Percentiles rank a stretch among this genome's conserved stretches.
These are phyloP conservation scores for Saccostrea echinata DNA, from an alignment of 1,140 invertebrate species.

Conservation along the genomic window DNA sequence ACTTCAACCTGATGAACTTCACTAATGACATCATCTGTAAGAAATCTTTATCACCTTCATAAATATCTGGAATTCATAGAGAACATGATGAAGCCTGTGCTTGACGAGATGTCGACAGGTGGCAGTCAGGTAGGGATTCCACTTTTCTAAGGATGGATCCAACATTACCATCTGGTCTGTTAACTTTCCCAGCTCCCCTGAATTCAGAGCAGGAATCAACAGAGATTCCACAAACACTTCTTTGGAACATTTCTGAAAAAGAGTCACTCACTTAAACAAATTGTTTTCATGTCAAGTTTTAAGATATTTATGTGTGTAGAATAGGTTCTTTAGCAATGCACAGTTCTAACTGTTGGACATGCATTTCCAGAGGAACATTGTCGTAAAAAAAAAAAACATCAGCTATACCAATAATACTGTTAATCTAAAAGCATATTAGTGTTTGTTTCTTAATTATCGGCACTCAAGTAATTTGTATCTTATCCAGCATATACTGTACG, in stretches of 20 bases:
- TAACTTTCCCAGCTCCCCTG: conserved; percentile 75
- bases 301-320: not conserved
- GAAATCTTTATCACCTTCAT: conserved; percentile 75
- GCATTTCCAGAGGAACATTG: too few relatives aligned
- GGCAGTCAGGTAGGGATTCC: conserved; percentile 77
- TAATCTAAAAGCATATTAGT: too few relatives aligned
- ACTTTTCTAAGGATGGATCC: conserved; percentile 76
- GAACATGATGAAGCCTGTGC: conserved; percentile 72
- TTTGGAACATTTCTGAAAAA: conserved; percentile 70
- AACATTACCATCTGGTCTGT: conserved; percentile 75
- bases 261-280: not conserved
- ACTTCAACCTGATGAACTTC: too few relatives aligned
- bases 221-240: conserved; percentile 80
- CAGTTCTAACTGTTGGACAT: not conserved
- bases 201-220: conserved; percentile 76
- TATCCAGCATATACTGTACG: too few relatives aligned
- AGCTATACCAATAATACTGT: too few relatives aligned
- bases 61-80: conserved; percentile 79
- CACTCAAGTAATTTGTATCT: too few relatives aligned
- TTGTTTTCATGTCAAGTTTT: not conserved
- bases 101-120: conserved; percentile 78
- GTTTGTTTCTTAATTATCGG: too few relatives aligned
- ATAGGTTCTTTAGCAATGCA: not conserved
- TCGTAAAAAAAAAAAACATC: too few relatives aligned
- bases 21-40: too few relatives aligned